Base-by-base conservation (phyloP, 2,888 invertebrate genomes). In the Hirtodrosophila histrioides region DNA sequence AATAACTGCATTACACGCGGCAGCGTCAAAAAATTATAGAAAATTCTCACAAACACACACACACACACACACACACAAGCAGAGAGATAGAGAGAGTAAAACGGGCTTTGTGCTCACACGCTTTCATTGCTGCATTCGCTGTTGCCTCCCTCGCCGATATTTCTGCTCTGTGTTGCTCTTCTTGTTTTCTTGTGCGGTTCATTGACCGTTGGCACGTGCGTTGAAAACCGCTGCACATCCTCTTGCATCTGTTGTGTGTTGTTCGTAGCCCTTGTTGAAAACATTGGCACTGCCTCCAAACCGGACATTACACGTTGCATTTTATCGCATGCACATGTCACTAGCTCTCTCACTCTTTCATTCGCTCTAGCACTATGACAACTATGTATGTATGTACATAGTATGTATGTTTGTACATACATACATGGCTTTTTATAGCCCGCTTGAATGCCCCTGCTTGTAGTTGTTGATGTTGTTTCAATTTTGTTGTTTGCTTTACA, bases 181-280 rank as follows among this genome's bases (percentile, higher is more conserved):
- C 51, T 57, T 51, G 49, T 44, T 46, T 53, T 55, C 78, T 46
- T 41, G 41, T 11, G 50, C 67, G 76, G 89, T 90, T 89, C 89
- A 89, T 76, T 84, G 89, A 89, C 90, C 89, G 87, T 51, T 57
- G 71, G 60, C 73, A 77, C 86, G 86, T 85, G 75, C 79, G 84
- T 88, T 61, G 86, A 77, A 90, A 89, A 88, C 79, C 41, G 33
- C 50, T 74, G 80, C 86, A 86, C 80, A 49, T 56, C 90, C 89
- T 85, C 89, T 49, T 81, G 78, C 79, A 67, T 17, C 48, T 48
- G 46, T 24, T 31, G 27, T 12, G 27, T 12, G 41, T 37, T 50
- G 54, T 8, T 40, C 24, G 12, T 46, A 37, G 37, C 8, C 10
- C 3, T 8, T 71, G 89, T 86, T 43, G 83, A 88, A 89, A 89